Evolutionary conservation across 2,888 invertebrate genomes (phyloP), one percentile per base, ranked within the genome.

Genomic region (Polymixis flavicincta): DNA sequence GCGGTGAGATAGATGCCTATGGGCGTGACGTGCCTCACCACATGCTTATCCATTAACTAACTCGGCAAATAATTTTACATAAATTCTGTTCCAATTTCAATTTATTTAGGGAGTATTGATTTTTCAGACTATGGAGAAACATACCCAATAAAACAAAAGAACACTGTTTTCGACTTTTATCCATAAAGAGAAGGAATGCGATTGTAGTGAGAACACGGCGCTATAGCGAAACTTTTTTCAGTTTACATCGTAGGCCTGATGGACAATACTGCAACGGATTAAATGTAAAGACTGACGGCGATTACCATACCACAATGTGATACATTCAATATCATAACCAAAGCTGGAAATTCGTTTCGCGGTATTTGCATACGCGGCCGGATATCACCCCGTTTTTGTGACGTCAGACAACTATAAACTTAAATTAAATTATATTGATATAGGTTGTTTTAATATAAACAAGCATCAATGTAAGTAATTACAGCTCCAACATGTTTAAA

Each of bases 311-410:
- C 67, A 55, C 73, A 63, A 65, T 73, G 68, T 60, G 69, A 78
- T 76, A 84, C 74, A 84, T 84, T 79, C 75, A 78, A 80, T 78
- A 74, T 50, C 64, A 77, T 64, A 70, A 79, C 85, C 82, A 65
- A 84, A 79, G 67, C 71, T 73, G 68, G 66, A 78, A 85, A 85
- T 85, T 78, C 75, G 78, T 75, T 75, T 77, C 52, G 76, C 42
- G 63, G 55, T 77, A 74, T 81, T 83, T 81, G 74, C 73, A 81
- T 75, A 76, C 59, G 32, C 52, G 45, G 52, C 13, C 14, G 50
- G 37, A 68, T 19, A 68, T 60, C 67, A 32, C 6, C 64, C 59
- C 68, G 22, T 74, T 82, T 78, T 68, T 54, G 60, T 67, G 55
- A 70, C 50, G 22, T 55, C 52, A 64, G 3, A 57, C 13, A 25